Percentiles rank a stretch among this genome's conserved stretches.
Evolutionary conservation across 2,888 invertebrate genomes (phyloP).

Genomic region (Mamestra brassicae): DNA sequence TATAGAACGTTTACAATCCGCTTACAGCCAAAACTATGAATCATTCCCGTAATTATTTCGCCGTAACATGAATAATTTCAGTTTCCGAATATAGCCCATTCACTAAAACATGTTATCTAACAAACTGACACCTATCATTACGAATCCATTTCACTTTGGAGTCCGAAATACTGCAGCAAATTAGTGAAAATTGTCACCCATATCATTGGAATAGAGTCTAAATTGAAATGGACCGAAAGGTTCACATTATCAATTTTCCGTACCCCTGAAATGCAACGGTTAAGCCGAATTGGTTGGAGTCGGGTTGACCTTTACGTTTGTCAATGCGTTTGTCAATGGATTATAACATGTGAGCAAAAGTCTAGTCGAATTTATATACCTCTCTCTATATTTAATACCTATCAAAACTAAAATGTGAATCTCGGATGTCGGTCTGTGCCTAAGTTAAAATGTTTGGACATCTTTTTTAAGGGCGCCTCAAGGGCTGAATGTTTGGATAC

Average conservation of each 20-base stretch:
- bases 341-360: neutral
- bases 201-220: neutral
- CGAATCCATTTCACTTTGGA: constrained; percentile 3
- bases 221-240: neutral
- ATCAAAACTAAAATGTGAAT: too few relatives aligned
- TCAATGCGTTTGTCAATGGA: constrained; percentile 1
- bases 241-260: constrained; percentile 3
- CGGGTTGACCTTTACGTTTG: constrained; percentile 19
- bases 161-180: neutral
- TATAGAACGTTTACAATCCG: constrained; percentile 19
- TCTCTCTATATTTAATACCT: too few relatives aligned
- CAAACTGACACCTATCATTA: constrained; percentile 31
- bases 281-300: neutral
- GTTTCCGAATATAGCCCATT: constrained; percentile 26
- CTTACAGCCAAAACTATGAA: constrained; percentile 24
- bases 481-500: too few relatives aligned
- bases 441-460: too few relatives aligned
- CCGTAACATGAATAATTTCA: constrained; percentile 33
- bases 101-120: constrained; percentile 18
- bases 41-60: constrained; percentile 3
- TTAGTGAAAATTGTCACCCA: neutral
- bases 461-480: too few relatives aligned
- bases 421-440: too few relatives aligned
- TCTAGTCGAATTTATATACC: neutral
- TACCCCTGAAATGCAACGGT: constrained; percentile 15